A percentile compares a stretch with the other conserved stretches of the same genome.
phyloP scores from a whole-genome alignment of 2,888 invertebrate genomes.

The Drosophila fulvimacula region DNA sequence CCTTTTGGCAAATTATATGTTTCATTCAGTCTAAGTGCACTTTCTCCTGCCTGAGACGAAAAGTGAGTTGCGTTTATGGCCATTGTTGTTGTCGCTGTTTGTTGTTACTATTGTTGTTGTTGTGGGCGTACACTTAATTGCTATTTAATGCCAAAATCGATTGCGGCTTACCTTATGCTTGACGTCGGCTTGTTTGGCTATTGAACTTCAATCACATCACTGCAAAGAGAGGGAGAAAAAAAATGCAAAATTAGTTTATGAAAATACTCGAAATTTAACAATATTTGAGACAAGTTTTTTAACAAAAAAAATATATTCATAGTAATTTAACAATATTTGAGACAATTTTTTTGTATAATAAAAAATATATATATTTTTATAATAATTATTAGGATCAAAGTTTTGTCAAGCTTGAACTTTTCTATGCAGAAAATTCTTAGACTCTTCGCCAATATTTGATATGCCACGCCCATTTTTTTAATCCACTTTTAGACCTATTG shows the following conservation, averaged over 20 bases:
- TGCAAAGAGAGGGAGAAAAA: constrained; percentile 13
- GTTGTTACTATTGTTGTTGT: constrained; percentile 8
- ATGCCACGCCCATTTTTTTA: neutral
- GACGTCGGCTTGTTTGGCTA: constrained; percentile 52
- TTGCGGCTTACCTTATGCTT: constrained; percentile 61
- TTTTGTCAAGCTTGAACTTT: neutral
- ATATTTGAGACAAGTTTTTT: neutral
- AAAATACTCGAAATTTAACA: constrained; percentile 42
- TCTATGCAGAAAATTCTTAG: neutral
- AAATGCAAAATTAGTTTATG: constrained; percentile 51
- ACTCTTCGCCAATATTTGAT: neutral
- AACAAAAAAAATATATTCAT: no score
- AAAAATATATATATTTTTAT: no score
- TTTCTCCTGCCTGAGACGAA: constrained; percentile 56
- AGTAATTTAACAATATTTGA: neutral
- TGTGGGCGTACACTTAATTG: constrained; percentile 55
- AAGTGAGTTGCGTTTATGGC: constrained; percentile 58
- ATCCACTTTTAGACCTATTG: no score
- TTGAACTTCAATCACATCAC: constrained; percentile 62
- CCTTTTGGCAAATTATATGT: constrained; percentile 67
- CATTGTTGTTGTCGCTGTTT: constrained; percentile 10
- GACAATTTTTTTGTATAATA: neutral
- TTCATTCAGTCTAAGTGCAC: constrained; percentile 56
- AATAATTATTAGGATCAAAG: neutral
- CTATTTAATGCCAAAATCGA: constrained; percentile 61